These are phyloP conservation scores for Tachina lurida DNA, from an alignment of 2,888 invertebrate species.

Conservation along the genomic window DNA sequence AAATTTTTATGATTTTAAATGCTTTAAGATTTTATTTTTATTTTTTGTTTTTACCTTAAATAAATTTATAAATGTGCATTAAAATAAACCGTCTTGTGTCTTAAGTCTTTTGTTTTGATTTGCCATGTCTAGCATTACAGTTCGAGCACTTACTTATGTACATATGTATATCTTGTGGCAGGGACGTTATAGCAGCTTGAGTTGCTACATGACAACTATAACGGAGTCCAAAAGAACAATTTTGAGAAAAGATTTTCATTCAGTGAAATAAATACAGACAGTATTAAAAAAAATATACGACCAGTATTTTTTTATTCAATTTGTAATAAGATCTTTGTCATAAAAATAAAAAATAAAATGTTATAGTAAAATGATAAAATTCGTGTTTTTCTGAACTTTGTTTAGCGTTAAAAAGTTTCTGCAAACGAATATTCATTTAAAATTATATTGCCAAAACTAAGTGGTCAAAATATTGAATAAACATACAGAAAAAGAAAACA, in stretches of 20 bases:
- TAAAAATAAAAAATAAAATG: slow-evolving; percentile 3
- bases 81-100: slow-evolving; percentile 20
- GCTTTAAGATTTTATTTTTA: not conserved
- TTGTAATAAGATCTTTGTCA: slow-evolving; percentile 34
- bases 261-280: not conserved
- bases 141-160: not conserved
- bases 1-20: slow-evolving; percentile 51
- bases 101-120: slow-evolving; percentile 50
- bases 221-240: slow-evolving; percentile 35
- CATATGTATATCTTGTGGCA: not conserved
- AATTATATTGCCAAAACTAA: not conserved
- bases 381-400: not conserved
- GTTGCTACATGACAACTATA: slow-evolving; percentile 47
- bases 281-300: not conserved
- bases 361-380: slow-evolving; percentile 31
- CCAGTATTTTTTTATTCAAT: not conserved
- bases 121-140: not conserved
- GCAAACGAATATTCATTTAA: not conserved
- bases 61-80: not conserved
- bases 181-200: slow-evolving; percentile 23
- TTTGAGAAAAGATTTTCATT: slow-evolving; percentile 41
- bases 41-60: slow-evolving; percentile 7
- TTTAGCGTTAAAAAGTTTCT: not conserved
- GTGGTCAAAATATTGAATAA: not conserved
- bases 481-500: too few species aligned